These are phyloP conservation scores for Promerops cafer DNA, from an alignment of 2,113 vertebrate genomes.

Conservation along the genomic window DNA sequence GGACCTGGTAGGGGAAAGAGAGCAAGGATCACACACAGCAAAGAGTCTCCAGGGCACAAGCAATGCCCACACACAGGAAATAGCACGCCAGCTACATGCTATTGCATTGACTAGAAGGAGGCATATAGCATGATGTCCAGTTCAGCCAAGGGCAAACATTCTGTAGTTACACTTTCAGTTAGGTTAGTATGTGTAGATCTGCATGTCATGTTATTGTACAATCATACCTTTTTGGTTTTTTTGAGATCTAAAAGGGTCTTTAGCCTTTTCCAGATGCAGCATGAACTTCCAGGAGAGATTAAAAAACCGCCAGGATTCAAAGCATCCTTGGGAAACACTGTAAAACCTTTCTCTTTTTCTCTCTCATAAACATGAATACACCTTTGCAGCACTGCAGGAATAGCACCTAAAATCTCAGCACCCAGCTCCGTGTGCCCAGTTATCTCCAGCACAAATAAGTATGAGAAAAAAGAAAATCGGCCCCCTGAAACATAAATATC, in stretches of 20 bases:
- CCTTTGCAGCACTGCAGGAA: neutral
- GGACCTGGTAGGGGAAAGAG: slow-evolving; percentile 74
- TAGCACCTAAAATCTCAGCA: neutral
- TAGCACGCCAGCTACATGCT: accelerated
- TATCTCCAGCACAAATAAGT: neutral
- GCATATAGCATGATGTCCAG: neutral
- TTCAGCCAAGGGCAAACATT: neutral
- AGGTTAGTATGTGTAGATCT: neutral
- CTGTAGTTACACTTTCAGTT: neutral
- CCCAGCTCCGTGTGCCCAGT: neutral
- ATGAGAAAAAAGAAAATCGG: neutral
- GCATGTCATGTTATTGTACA: neutral
- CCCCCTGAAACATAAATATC: neutral
- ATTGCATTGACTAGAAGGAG: neutral
- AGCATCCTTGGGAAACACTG: neutral
- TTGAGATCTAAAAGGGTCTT: neutral
- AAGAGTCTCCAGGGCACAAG: neutral
- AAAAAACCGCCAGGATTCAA: neutral
- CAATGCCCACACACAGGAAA: neutral
- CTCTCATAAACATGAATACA: neutral
- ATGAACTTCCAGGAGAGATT: neutral
- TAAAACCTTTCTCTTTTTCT: neutral
- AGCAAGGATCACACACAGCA: neutral
- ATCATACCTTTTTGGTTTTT: neutral
- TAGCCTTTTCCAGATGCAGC: neutral